These are phyloP conservation scores for Donacobius atricapilla DNA, from an alignment of 2,113 vertebrate genomes.

Conservation along the genomic window DNA sequence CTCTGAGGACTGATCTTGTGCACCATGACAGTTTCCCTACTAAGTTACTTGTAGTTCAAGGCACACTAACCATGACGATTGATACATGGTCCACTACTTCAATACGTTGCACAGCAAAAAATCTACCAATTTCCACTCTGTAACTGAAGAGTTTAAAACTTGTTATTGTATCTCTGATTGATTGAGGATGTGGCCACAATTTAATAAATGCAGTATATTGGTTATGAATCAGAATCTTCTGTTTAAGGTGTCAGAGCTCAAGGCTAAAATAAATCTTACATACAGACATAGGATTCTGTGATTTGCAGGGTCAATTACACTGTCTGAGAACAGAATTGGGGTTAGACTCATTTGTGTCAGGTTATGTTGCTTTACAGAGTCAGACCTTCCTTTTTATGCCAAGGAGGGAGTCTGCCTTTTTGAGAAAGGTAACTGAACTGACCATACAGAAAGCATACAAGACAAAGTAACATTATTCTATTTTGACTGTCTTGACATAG, in stretches of 20 bases:
- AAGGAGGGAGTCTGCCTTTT: not conserved
- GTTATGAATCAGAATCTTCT: not conserved
- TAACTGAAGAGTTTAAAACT: not conserved
- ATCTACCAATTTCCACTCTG: not conserved
- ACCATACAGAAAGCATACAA: not conserved
- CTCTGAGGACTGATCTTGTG: not conserved
- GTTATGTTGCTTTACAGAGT: not conserved
- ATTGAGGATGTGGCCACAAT: not conserved
- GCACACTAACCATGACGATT: not conserved
- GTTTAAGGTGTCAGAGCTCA: not conserved
- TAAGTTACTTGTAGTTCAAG: not conserved
- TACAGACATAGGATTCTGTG: not conserved
- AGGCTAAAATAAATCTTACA: not conserved
- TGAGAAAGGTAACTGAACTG: not conserved
- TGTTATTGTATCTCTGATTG: not conserved
- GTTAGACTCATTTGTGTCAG: not conserved
- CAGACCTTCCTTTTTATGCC: not conserved
- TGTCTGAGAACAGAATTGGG: not conserved
- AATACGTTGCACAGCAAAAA: not conserved
- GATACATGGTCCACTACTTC: not conserved
- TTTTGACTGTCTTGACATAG: not conserved
- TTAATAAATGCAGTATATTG: not conserved
- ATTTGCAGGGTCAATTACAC: not conserved
- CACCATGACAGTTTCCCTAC: not conserved
- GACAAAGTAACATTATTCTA: not conserved